Conservation (phyloP, 2,113 vertebrate genomes). For the Camelus bactrianus region DNA sequence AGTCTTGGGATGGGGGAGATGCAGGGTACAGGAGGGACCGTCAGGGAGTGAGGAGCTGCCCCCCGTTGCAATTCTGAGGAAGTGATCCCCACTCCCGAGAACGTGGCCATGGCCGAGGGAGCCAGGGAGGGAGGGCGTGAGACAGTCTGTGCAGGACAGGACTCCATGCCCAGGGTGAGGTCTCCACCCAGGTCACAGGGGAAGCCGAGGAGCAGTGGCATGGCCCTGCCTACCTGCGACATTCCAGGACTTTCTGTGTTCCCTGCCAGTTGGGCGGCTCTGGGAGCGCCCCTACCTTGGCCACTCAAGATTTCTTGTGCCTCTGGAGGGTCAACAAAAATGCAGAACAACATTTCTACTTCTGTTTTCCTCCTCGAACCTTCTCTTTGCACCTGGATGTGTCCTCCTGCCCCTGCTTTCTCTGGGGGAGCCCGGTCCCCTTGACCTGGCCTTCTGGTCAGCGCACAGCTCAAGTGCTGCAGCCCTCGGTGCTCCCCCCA, state of each 20-base stretch:
- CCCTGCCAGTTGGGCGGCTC: background rate
- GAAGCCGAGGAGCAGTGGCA: background rate
- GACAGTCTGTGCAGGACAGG: background rate
- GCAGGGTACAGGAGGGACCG: accelerated
- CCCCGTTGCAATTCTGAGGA: background rate
- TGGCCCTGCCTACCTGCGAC: background rate
- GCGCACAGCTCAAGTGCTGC: constrained; percentile 55
- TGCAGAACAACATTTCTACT: background rate
- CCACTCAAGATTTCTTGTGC: background rate
- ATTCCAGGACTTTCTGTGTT: background rate
- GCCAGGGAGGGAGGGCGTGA: background rate
- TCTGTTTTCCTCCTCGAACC: background rate
- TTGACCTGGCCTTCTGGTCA: constrained; percentile 2
- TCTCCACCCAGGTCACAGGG: background rate
- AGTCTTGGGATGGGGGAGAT: accelerated
- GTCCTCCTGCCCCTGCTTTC: constrained; percentile 75
- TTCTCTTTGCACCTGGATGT: constrained; percentile 7
- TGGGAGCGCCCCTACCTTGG: background rate
- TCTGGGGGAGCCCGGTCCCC: constrained; percentile 29
- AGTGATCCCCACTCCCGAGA: accelerated
- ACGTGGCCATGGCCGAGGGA: accelerated
- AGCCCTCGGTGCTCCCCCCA: constrained; percentile 88
- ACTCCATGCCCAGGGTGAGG: background rate
- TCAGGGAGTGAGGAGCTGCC: background rate
- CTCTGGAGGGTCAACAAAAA: background rate